Percentiles rank a stretch among this genome's conserved stretches.
Evolutionary conservation across 2,888 invertebrate genomes (phyloP).

Genomic region (Norana najaformis): DNA sequence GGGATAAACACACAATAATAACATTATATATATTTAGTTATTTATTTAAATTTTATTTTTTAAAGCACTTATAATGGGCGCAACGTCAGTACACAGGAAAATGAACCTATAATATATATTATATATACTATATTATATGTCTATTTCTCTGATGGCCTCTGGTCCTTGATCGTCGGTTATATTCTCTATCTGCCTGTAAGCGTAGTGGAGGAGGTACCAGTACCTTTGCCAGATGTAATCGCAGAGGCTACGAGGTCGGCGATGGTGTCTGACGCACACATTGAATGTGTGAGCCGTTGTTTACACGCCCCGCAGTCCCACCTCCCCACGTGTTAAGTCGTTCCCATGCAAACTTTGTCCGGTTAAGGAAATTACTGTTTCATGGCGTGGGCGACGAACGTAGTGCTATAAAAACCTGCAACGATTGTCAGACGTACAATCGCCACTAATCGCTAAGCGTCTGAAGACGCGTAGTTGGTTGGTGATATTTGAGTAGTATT

Average conservation of each 20-base stretch:
- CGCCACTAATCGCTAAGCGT: background rate
- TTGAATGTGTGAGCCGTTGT: background rate
- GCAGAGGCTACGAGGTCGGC: background rate
- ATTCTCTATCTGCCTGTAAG: background rate
- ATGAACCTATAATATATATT: too few relatives aligned
- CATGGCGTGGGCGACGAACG: background rate
- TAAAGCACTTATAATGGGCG: too few relatives aligned
- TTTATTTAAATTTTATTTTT: too few relatives aligned
- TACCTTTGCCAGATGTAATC: conserved; percentile 13
- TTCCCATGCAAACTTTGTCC: background rate
- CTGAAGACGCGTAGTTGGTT: background rate
- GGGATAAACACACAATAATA: too few relatives aligned
- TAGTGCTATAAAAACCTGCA: background rate
- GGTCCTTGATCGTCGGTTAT: background rate
- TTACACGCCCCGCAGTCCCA: background rate
- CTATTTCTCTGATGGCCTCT: too few relatives aligned
- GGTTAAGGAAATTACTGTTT: background rate
- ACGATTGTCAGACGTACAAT: background rate
- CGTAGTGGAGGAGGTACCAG: background rate
- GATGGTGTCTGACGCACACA: background rate
- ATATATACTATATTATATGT: too few relatives aligned
- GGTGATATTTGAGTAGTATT: too few relatives aligned
- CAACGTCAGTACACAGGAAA: too few relatives aligned
- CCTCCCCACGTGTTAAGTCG: background rate
- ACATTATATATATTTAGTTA: too few relatives aligned